Conservation (phyloP, 2,888 invertebrate genomes). For the Cerceris ruficornis region DNA sequence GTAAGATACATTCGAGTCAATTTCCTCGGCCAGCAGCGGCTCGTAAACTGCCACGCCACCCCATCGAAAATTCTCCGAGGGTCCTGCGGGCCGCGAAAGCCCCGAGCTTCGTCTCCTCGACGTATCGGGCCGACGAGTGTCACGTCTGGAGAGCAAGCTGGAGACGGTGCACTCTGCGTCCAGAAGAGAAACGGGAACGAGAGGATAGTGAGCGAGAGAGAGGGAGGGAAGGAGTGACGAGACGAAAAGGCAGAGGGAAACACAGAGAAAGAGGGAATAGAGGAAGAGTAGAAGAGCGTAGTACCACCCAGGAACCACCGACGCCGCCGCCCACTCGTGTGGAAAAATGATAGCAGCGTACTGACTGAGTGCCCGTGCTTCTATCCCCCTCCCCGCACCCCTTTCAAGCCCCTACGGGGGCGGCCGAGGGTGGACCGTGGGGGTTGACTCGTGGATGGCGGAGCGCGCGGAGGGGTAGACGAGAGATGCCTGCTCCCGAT, state of each 20-base stretch:
- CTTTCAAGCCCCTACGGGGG: conserved; percentile 47
- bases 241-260: conserved; percentile 5
- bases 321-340: conserved; percentile 82
- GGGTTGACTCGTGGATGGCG: conserved; percentile 55
- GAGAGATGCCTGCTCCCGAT: conserved; percentile 80
- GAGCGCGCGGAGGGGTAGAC: conserved; percentile 49
- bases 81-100: neutral
- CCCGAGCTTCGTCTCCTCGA: neutral
- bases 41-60: neutral
- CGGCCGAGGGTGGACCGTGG: conserved; percentile 58
- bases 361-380: conserved; percentile 76
- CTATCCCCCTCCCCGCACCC: conserved; percentile 49
- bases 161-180: conserved; percentile 23
- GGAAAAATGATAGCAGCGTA: conserved; percentile 84
- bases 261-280: conserved; percentile 47
- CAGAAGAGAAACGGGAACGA: conserved; percentile 24
- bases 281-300: conserved; percentile 47
- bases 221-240: conserved; percentile 16
- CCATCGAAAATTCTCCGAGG: neutral
- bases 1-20: neutral
- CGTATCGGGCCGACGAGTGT: conserved; percentile 24
- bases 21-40: neutral
- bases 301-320: conserved; percentile 65
- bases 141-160: conserved; percentile 23
- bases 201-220: conserved; percentile 8